Base-by-base conservation (phyloP, 1,140 invertebrate species). In the Drosophila ohnishii region DNA sequence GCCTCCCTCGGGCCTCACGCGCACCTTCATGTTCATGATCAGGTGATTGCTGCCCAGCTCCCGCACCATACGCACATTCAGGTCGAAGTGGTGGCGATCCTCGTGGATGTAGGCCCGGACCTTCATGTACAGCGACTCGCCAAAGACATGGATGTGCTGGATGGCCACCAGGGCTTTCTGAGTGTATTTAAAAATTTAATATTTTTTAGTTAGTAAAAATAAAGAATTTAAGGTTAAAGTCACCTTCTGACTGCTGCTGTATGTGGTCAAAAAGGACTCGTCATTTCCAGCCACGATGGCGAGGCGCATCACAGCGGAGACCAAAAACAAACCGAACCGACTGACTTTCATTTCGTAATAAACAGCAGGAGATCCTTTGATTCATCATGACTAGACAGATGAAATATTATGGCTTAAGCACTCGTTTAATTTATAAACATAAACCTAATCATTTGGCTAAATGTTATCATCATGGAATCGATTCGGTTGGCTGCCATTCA, bases 41-140 rank as follows among this genome's bases (percentile, higher is more conserved):
- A 78, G 30, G 39, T 78, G 65, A 13, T 78, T 78, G 19, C 74
- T 78, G 16, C 66, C 75, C 16, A 78, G 30, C n/a, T 77, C 47
- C 7, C 59, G 55, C 2, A 57, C 14, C 10, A 78, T 1, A 10
- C 34, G 48, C 3, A 77, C 75, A 32, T 64, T 35, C 1, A 78
- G 16, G 45, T 78, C 74, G 13, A 78, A 78, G 3, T 53, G 74
- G 0, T 40, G 53, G 2, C 75, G 58, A 48, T 78, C 66, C 1
- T 63, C 53, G 58, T 71, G 44, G 14, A 78, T 78, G 11, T 40
- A 11, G 9, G 19, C 39, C 10, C 19, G 39, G 2, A 25, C 55
- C 51, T 55, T 71, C 42, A 78, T 48, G n/a, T 53, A 77, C 6
- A 22, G 32, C 1, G 64, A 44, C 42, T 77, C 65, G 0, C 74